phyloP scores from a whole-genome alignment of 2,888 invertebrate genomes.

The Spisula solida region DNA sequence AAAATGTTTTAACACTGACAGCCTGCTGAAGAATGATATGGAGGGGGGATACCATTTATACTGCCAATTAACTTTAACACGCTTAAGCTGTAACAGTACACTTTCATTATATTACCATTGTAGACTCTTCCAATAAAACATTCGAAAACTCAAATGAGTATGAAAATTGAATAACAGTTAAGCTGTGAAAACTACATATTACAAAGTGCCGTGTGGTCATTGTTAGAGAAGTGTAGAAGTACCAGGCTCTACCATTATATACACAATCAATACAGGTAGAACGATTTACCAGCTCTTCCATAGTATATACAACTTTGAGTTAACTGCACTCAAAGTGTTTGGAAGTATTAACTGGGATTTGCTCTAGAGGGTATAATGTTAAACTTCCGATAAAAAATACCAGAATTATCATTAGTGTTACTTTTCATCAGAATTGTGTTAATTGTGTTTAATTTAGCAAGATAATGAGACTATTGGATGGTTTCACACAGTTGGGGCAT shows the following conservation, averaged over 20 bases:
- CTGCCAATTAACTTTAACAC: too few species aligned
- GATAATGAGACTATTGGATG: background rate
- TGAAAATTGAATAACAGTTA: background rate
- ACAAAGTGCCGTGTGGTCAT: conserved; percentile 15
- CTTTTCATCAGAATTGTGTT: background rate
- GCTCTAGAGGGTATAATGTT: background rate
- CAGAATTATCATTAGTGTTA: conserved; percentile 1
- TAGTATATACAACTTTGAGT: background rate
- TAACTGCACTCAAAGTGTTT: conserved; percentile 5
- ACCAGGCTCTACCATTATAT: conserved; percentile 4
- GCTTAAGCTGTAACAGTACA: too few species aligned
- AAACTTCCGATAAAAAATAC: background rate
- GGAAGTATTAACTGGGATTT: conserved; percentile 14
- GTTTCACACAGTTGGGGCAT: background rate
- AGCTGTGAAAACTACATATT: background rate
- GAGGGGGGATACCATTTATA: too few species aligned
- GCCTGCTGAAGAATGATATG: too few species aligned
- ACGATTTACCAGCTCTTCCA: conserved; percentile 15
- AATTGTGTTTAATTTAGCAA: background rate
- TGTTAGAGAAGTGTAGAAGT: background rate
- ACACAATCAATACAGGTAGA: conserved; percentile 27
- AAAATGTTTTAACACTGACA: too few species aligned
- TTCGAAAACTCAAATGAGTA: background rate
- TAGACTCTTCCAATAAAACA: too few species aligned
- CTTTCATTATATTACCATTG: too few species aligned